Base-by-base conservation (phyloP, 2,113 vertebrate genomes). In the Eclectus roratus region DNA sequence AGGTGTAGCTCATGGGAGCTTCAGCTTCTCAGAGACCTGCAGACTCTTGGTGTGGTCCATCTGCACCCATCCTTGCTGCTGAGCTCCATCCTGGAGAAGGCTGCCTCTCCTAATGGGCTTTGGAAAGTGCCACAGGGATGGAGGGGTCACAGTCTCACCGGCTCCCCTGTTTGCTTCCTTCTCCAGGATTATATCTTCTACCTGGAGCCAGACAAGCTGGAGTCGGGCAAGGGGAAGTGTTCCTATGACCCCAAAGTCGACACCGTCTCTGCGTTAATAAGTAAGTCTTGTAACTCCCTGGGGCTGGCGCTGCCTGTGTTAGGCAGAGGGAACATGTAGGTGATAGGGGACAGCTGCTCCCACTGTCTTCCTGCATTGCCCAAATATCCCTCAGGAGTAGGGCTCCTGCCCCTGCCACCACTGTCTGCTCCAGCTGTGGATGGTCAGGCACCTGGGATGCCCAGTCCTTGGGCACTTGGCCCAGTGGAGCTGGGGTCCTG, bases 221-320 rank as follows among this genome's bases (percentile, higher is more conserved):
- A 99, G 98, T 99, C 99, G 20, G 99, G 99, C 94, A 99, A 99
- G 97, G 99, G 99, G 92, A 99, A 99, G 96, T 99, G 99, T 96
- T 99, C 99, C 3, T 99, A 99, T 2, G 99, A 99, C 97, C 99
- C 99, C 94, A 99, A 99, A 98, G 98, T 99, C 87, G 99, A 99
- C 98, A 99, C 99, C 3, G 99, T 99, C 82, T 99, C 99, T 7
- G 98, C 99, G 25, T 98, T 99, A 96, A 99, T 99, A 98, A 99
- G 99, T 99, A 98, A 99, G 99, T 99, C 65, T 46, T 60, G 43
- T 89, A 78, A 44, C 46, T 78, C 14, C 50, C 31, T 3, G 4
- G 27, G n/a, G 65, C 64, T 11, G 1, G 28, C 0, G 1, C 44
- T 81, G 41, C 39, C 46, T 63, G 66, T 0, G 0, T 11, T 46